These are phyloP conservation scores for Morone chrysops DNA, from an alignment of 2,113 vertebrate species.

Conservation along the genomic window DNA sequence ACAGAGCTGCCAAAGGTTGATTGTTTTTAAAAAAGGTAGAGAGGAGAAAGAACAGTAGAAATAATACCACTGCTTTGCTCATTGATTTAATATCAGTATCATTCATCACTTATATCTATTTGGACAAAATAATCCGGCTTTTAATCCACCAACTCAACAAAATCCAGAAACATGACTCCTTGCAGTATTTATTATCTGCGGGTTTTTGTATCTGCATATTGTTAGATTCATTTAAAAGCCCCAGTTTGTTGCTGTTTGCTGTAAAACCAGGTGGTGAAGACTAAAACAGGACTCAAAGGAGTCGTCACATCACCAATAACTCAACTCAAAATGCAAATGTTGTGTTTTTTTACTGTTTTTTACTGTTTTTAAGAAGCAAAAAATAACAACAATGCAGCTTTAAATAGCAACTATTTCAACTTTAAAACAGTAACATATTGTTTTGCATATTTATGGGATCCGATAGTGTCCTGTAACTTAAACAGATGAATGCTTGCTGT, in stretches of 20 bases:
- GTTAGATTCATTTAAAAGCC: too few relatives aligned
- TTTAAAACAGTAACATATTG: neutral
- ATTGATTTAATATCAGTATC: too few relatives aligned
- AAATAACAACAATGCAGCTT: neutral
- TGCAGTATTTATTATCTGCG: too few relatives aligned
- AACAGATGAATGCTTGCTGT: too few relatives aligned
- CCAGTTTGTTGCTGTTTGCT: too few relatives aligned
- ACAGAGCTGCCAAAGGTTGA: constrained; percentile 10
- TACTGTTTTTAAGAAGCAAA: too few relatives aligned
- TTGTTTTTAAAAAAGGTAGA: neutral
- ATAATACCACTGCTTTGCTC: neutral
- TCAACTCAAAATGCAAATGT: neutral
- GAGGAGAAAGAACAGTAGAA: neutral
- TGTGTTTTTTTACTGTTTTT: too few relatives aligned
- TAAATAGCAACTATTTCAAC: neutral
- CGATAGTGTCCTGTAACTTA: neutral
- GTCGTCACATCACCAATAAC: neutral
- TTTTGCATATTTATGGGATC: neutral
- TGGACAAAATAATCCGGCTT: too few relatives aligned
- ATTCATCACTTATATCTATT: too few relatives aligned
- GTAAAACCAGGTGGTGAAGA: neutral
- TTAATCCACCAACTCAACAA: too few relatives aligned
- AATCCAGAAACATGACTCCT: too few relatives aligned
- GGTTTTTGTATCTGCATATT: too few relatives aligned
- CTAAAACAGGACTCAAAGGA: neutral